phyloP scores from a whole-genome alignment of 2,888 invertebrate species.

The Eupithecia centaureata region DNA sequence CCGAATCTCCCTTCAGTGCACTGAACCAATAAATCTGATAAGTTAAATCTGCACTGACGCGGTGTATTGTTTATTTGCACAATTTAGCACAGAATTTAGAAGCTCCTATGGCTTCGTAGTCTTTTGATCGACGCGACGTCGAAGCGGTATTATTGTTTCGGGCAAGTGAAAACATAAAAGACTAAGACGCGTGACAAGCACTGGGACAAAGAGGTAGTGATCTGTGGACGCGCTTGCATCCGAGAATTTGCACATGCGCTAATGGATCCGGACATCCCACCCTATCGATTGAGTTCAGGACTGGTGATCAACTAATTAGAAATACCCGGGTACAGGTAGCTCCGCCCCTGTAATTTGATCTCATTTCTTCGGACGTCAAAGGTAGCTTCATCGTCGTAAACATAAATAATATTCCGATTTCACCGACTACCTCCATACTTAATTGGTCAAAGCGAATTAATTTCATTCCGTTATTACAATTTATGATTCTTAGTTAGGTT shows the following conservation, averaged over 20 bases:
- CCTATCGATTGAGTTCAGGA: not conserved
- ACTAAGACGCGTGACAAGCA: not conserved
- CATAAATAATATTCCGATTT: no score
- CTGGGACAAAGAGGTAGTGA: not conserved
- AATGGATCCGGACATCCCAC: not conserved
- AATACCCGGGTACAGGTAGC: not conserved
- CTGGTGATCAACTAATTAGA: no score
- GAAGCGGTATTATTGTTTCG: not conserved
- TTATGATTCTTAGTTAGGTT: no score
- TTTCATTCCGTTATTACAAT: no score
- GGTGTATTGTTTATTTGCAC: no score
- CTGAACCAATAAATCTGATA: not conserved
- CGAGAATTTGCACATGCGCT: conserved; percentile 2
- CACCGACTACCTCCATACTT: no score
- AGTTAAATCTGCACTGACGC: no score
- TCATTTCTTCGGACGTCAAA: not conserved
- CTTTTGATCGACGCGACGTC: no score
- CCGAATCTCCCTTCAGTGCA: not conserved
- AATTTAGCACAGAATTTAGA: no score
- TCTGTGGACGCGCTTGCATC: not conserved
- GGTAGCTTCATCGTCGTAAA: not conserved
- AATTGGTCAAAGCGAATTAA: no score
- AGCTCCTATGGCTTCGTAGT: no score
- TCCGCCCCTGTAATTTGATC: not conserved
- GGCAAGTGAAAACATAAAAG: not conserved